Evolutionary conservation across 2,797 vertebrate species (phyloP), one percentile per base, ranked within the genome.

Genomic region (Setipinna tenuifilis): DNA sequence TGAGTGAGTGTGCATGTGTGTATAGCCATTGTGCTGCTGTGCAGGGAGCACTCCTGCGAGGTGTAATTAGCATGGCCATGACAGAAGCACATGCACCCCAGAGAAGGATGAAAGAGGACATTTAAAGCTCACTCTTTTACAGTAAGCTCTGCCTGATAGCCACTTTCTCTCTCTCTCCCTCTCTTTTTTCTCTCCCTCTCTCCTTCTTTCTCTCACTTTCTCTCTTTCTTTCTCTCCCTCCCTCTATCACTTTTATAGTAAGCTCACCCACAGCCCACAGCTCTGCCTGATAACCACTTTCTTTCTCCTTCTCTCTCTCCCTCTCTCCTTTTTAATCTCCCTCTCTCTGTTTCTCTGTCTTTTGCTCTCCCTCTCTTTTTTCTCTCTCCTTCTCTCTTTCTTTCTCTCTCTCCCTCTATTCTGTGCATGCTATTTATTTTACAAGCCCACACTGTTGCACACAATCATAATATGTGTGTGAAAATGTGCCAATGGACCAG

Each of bases 111-210:
- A 31, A 71, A 65, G 23, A 10, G 62, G 11, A 11, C 62, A 11
- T 65, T 65, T 65, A 65, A 65, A 71, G 65, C 65, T 16, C 65
- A 71, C 65, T 35, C 25, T 28, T 71, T 71, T 71, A 65, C 62
- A 65, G 62, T 65, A 35, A 71, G 28, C 65, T 41, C 35, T 41
- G 35, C 35, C 35, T 5, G 35, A 5, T 41, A 41, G 35, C 2
- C 35, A 41, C 35, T 41, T 41, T 41, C 35, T 41, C 35, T 41
- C 35, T 41, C 35, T 2, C 35, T 41, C 2, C 2, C 35, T 41
- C 35, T 41, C 35, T 41, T 5, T 5, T 41, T 41, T 41, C 35
- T 41, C 35, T 41, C 5, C 35, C 35, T 41, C 35, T 41, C 35
- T 41, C 35, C 5, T 2, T 41, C 35, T n/a, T n/a, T 41, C 35